phyloP scores from a whole-genome alignment of 30 jellyfish, hydroid and myxozoan species.

The Aurelia aurita region DNA sequence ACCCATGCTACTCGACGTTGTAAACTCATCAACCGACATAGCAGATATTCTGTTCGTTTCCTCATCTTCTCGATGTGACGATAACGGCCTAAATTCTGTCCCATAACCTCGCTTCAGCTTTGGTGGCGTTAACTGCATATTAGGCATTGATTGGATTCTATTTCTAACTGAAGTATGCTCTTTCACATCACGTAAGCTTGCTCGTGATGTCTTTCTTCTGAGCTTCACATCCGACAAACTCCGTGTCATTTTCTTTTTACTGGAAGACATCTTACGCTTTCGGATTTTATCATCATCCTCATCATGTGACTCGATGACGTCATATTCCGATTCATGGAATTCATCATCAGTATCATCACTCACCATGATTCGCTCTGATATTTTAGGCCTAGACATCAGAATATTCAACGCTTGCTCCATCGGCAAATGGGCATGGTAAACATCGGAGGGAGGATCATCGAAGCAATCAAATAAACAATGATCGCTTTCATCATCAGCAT shows the following conservation, averaged over 20 bases:
- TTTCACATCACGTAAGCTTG: background rate
- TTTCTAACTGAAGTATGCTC: background rate
- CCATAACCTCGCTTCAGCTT: constrained; percentile 1
- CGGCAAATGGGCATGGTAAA: constrained; percentile 37
- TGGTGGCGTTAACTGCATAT: constrained; percentile 8
- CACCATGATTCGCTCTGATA: constrained; percentile 65
- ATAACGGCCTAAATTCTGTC: background rate
- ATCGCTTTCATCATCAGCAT: constrained; percentile 97
- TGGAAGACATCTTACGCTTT: constrained; percentile 25
- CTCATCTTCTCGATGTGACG: constrained; percentile 34
- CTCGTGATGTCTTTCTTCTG: constrained; percentile 31
- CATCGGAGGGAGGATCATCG: background rate
- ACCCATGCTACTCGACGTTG: constrained; percentile 37
- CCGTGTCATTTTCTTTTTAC: constrained; percentile 48
- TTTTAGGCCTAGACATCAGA: constrained; percentile 66
- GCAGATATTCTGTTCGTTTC: background rate
- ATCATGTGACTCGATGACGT: constrained; percentile 90
- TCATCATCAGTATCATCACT: constrained; percentile 94
- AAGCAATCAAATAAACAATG: constrained; percentile 9
- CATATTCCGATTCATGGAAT: constrained; percentile 96
- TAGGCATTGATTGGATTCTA: constrained; percentile 67
- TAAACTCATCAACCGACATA: constrained; percentile 18
- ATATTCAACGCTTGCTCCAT: constrained; percentile 67
- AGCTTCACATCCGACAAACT: constrained; percentile 55
- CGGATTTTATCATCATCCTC: background rate